These are phyloP conservation scores for Hoplodrina blanda DNA, from an alignment of 2,888 invertebrate species.

Conservation along the genomic window DNA sequence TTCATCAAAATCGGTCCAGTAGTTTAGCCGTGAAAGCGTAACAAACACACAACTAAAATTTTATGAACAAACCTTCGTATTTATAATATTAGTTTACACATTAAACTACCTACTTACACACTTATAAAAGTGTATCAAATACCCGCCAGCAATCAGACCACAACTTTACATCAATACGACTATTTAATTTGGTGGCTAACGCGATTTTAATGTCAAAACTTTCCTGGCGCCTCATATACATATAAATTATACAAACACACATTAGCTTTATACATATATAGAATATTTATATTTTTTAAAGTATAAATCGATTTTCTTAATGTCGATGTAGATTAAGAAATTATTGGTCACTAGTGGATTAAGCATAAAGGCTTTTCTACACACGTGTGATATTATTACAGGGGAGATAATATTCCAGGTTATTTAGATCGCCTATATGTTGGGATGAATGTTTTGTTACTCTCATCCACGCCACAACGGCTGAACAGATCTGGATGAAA, in stretches of 20 bases:
- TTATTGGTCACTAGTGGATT: not conserved
- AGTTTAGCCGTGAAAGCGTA: too few relatives aligned
- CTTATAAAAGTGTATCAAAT: conserved; percentile 5
- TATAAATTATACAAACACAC: conserved; percentile 57
- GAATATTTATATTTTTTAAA: conserved; percentile 15
- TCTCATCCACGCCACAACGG: too few relatives aligned
- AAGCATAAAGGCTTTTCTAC: too few relatives aligned
- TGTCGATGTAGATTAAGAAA: not conserved
- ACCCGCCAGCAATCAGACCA: conserved; percentile 16
- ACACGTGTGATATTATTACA: too few relatives aligned
- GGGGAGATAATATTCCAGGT: too few relatives aligned
- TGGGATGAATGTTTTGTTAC: too few relatives aligned
- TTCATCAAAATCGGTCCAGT: too few relatives aligned
- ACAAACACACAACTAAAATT: too few relatives aligned
- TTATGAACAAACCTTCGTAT: too few relatives aligned
- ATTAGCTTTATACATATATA: conserved; percentile 17
- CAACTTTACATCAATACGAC: conserved; percentile 41
- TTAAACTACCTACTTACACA: not conserved
- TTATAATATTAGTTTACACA: too few relatives aligned
- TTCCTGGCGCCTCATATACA: conserved; percentile 50
- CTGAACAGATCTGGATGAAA: too few relatives aligned
- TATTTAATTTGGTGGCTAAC: conserved; percentile 64
- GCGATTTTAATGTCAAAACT: conserved; percentile 67
- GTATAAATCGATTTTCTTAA: conserved; percentile 17
- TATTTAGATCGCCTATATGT: too few relatives aligned